phyloP scores from a whole-genome alignment of 2,797 vertebrate genomes.

The Phoebastria nigripes region DNA sequence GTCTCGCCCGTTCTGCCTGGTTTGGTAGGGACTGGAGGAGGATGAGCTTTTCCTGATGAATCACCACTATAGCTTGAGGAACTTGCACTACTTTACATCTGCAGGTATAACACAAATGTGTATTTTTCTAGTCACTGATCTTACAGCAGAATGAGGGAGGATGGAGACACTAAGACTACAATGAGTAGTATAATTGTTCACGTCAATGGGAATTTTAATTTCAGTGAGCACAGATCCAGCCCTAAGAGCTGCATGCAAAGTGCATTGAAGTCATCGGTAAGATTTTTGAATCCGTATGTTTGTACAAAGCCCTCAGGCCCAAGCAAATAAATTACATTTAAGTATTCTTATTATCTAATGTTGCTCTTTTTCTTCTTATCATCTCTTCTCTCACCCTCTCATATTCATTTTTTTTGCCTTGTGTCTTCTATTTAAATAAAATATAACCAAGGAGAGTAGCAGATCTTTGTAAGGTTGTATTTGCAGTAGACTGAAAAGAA shows the following conservation, averaged over 20 bases:
- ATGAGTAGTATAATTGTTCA: neutral
- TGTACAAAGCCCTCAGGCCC: neutral
- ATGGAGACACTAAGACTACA: neutral
- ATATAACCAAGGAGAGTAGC: neutral
- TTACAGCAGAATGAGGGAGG: neutral
- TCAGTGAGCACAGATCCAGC: neutral
- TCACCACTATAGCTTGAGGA: neutral
- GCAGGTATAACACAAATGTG: neutral
- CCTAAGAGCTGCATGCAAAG: neutral
- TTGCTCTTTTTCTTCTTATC: neutral
- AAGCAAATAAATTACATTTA: neutral
- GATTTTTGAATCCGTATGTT: neutral
- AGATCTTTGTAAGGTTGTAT: neutral
- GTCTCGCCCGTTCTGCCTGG: neutral
- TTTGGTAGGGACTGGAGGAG: neutral
- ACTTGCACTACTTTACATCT: neutral
- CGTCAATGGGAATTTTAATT: neutral
- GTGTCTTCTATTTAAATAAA: neutral
- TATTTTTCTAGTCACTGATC: neutral
- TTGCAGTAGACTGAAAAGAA: neutral
- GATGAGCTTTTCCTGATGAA: neutral
- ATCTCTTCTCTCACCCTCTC: neutral
- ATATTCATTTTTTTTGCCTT: neutral
- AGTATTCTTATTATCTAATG: neutral
- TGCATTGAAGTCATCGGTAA: neutral